phyloP scores from a whole-genome alignment of 1,140 invertebrate genomes.

The Thrips palmi region DNA sequence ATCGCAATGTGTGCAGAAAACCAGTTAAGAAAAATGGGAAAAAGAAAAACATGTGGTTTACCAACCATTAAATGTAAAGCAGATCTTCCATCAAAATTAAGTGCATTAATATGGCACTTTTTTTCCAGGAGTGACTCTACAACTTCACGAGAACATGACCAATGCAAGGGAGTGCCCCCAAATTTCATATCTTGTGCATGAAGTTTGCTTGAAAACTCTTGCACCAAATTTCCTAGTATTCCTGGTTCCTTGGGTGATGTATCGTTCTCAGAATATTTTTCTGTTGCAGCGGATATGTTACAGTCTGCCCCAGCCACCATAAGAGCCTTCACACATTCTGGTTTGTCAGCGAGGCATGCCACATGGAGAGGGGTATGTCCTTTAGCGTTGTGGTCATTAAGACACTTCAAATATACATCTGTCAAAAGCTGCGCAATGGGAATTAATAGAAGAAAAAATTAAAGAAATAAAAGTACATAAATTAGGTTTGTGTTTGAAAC shows the following conservation, averaged over 20 bases:
- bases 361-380: conserved; percentile 69
- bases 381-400: conserved; percentile 56
- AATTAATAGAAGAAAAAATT: too few species aligned
- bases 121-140: conserved; percentile 55
- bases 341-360: conserved; percentile 60
- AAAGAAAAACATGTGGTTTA: too few species aligned
- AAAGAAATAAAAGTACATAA: not conserved
- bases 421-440: not conserved
- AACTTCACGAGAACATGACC: conserved; percentile 61
- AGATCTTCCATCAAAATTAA: conserved; percentile 60
- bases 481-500: not conserved
- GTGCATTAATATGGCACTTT: conserved; percentile 61
- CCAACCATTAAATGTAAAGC: conserved; percentile 75
- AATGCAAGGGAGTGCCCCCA: conserved; percentile 76
- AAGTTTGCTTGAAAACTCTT: conserved; percentile 45
- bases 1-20: too few species aligned
- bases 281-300: conserved; percentile 39
- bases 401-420: not conserved
- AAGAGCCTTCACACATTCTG: conserved; percentile 66
- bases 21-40: too few species aligned
- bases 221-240: conserved; percentile 38
- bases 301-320: conserved; percentile 61
- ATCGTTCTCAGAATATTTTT: conserved; percentile 10
- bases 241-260: conserved; percentile 21
- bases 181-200: conserved; percentile 60